These are phyloP conservation scores for Chloroceryle inda DNA, from an alignment of 2,797 vertebrate genomes.

Conservation along the genomic window DNA sequence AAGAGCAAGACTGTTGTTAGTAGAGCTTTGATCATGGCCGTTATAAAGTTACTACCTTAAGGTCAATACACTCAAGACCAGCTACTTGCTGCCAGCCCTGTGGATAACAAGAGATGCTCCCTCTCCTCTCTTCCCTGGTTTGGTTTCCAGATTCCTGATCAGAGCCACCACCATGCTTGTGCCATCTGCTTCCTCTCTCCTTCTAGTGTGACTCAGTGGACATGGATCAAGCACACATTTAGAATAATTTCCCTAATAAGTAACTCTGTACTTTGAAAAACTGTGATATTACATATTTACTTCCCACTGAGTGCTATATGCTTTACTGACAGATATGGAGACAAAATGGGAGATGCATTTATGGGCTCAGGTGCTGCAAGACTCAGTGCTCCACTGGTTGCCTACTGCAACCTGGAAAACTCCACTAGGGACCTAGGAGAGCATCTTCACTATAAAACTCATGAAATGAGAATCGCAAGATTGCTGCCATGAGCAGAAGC, in stretches of 20 bases:
- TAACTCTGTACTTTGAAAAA: not conserved
- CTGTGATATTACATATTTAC: not conserved
- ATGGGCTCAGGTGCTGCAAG: not conserved
- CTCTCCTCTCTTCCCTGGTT: not conserved
- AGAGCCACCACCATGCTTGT: not conserved
- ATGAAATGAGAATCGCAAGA: not conserved
- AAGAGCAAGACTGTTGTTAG: not conserved
- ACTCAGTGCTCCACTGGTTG: not conserved
- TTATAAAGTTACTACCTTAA: not conserved
- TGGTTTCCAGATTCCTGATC: not conserved
- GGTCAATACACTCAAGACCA: not conserved
- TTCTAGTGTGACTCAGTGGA: not conserved
- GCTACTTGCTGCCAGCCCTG: accelerated
- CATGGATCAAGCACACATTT: not conserved
- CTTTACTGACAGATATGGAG: not conserved
- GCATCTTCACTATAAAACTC: not conserved
- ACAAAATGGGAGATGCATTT: not conserved
- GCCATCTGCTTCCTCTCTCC: not conserved
- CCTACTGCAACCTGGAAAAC: not conserved
- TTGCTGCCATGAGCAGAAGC: accelerated
- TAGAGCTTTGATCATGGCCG: not conserved
- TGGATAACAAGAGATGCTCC: not conserved
- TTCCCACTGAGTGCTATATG: not conserved
- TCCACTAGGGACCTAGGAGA: not conserved
- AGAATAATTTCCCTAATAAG: not conserved